Evolutionary conservation across 2,113 vertebrate genomes (phyloP).

Genomic region (Dascyllus trimaculatus): DNA sequence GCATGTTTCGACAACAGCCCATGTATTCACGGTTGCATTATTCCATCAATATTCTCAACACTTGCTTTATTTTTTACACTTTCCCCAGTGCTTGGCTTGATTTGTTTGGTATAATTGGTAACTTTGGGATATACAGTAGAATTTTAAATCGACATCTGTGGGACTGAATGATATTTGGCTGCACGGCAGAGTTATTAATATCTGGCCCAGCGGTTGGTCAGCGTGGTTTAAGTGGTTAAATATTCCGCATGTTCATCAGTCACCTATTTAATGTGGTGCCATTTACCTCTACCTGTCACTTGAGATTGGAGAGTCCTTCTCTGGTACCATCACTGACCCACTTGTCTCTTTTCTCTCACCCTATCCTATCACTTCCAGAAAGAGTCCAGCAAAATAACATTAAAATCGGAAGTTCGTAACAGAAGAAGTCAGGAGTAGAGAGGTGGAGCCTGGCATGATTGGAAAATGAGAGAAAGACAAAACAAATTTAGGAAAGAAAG

Average conservation of each 20-base stretch:
- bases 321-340: not conserved
- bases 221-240: constrained; percentile 1
- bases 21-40: not conserved
- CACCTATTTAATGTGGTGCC: not conserved
- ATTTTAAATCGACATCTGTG: not conserved
- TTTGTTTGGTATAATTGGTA: constrained; percentile 8
- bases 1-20: not conserved
- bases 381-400: not conserved
- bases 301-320: not conserved
- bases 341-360: not conserved
- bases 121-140: not conserved
- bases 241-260: not conserved
- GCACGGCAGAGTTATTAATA: constrained; percentile 1
- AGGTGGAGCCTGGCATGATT: not conserved
- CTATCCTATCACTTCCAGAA: not conserved
- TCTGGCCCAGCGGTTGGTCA: not conserved
- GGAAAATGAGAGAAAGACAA: constrained; percentile 4
- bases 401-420: not conserved
- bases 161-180: not conserved
- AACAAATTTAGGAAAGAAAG: not conserved
- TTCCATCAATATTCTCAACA: not conserved
- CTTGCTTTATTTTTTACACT: not conserved
- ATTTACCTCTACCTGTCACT: not conserved
- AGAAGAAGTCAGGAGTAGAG: not conserved
- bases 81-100: not conserved